These are phyloP conservation scores for Linnaemya tessellans DNA, from an alignment of 2,888 invertebrate species.

Conservation along the genomic window DNA sequence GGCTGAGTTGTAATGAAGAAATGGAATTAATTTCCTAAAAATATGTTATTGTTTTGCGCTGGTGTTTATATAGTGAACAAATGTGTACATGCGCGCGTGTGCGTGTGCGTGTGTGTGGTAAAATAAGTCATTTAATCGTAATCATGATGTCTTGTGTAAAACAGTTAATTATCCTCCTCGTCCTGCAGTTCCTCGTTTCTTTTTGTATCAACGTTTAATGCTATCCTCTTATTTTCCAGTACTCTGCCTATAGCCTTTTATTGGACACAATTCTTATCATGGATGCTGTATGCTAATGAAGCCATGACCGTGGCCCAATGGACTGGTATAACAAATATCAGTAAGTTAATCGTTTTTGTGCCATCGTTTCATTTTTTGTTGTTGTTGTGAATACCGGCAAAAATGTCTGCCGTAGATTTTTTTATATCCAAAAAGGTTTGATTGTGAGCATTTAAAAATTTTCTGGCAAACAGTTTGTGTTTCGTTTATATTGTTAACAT, in stretches of 20 bases:
- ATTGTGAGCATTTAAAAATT: not conserved
- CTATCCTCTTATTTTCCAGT: conserved; percentile 82
- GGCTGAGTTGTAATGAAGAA: not conserved
- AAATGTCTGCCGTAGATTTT: not conserved
- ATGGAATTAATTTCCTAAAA: not conserved
- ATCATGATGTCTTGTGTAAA: conserved; percentile 21
- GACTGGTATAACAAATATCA: conserved; percentile 86
- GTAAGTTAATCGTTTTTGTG: conserved; percentile 75
- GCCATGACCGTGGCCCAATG: conserved; percentile 92
- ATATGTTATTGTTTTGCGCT: not conserved
- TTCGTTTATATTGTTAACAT: not conserved
- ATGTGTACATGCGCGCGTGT: not conserved
- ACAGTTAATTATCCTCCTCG: conserved; percentile 11
- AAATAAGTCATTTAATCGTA: not conserved
- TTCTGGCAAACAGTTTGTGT: too few species aligned
- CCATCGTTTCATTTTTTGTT: not conserved
- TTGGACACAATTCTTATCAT: conserved; percentile 92
- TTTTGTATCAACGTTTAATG: not conserved
- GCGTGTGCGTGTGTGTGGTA: not conserved
- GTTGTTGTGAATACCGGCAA: too few species aligned
- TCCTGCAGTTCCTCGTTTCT: not conserved
- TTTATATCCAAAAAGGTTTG: not conserved
- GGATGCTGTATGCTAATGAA: conserved; percentile 94
- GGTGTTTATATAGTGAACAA: too few species aligned
- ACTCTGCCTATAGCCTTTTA: conserved; percentile 88